These are phyloP conservation scores for Flexamia atlantica DNA, from an alignment of 2,888 invertebrate genomes.

Conservation along the genomic window DNA sequence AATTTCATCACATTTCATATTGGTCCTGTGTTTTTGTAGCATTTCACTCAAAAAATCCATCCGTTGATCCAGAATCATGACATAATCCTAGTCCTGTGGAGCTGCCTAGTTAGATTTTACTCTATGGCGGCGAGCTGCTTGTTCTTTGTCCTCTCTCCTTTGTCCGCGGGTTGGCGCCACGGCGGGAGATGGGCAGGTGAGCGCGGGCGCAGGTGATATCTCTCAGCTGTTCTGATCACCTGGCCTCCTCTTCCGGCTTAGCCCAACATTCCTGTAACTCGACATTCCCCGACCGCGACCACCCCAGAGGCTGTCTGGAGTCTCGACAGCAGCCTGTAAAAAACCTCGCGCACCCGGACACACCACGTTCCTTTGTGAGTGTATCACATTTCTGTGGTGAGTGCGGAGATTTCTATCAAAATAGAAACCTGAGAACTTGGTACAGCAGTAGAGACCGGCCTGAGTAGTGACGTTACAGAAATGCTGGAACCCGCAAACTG, in stretches of 20 bases:
- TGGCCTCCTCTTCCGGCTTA: conserved; percentile 54
- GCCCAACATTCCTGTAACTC: conserved; percentile 41
- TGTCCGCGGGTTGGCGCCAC: conserved; percentile 5
- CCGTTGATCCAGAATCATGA: no score
- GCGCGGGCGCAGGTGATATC: conserved; percentile 18
- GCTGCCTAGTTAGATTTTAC: no score
- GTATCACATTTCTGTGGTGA: background rate
- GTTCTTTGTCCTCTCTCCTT: background rate
- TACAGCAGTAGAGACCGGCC: no score
- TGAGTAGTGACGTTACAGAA: no score
- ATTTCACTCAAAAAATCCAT: no score
- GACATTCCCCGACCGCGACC: background rate
- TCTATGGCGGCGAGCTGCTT: background rate
- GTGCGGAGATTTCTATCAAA: background rate
- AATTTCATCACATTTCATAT: no score
- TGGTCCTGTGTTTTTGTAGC: no score
- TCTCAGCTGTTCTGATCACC: conserved; percentile 50
- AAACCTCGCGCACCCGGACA: background rate
- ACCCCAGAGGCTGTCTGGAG: background rate
- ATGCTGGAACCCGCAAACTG: no score
- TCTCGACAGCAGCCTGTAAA: background rate
- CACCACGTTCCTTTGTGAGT: background rate
- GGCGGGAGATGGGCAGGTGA: conserved; percentile 31
- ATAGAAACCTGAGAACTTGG: no score
- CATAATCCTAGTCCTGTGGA: no score